A percentile compares a stretch with the other conserved stretches of the same genome.
Evolutionary conservation across 2,113 vertebrate species (phyloP).

Genomic region (Petrocephalus microphthalmus): DNA sequence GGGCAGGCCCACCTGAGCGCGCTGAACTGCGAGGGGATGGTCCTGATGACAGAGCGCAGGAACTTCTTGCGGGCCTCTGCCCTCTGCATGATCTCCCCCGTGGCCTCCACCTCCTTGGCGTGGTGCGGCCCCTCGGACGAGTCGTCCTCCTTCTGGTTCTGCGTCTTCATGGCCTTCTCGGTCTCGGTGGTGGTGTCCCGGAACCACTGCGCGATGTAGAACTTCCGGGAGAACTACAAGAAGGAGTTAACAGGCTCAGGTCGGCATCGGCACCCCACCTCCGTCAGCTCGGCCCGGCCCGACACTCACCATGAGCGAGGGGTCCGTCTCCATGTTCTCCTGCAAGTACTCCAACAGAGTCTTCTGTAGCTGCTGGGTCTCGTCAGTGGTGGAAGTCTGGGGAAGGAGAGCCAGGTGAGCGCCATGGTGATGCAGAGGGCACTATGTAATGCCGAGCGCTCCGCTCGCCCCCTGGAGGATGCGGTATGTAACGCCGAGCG

Average conservation of each 20-base stretch:
- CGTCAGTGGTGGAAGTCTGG: slow-evolving; percentile 67
- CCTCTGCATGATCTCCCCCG: slow-evolving; percentile 90
- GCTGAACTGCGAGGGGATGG: slow-evolving; percentile 77
- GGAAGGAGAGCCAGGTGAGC: background rate
- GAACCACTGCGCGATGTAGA: slow-evolving; percentile 96
- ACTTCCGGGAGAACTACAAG: slow-evolving; percentile 88
- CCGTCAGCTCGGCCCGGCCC: background rate
- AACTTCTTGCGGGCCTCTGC: slow-evolving; percentile 91
- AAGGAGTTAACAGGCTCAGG: background rate
- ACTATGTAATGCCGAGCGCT: background rate
- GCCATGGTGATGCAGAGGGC: background rate
- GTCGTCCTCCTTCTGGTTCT: slow-evolving; percentile 83
- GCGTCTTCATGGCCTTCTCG: slow-evolving; percentile 92
- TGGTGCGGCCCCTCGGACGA: slow-evolving; percentile 85
- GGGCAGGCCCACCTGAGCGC: slow-evolving; percentile 73
- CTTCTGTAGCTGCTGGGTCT: slow-evolving; percentile 94
- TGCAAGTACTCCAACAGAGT: slow-evolving; percentile 90
- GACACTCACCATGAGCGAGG: slow-evolving; percentile 80
- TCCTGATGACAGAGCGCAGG: slow-evolving; percentile 85
- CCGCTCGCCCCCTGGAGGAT: slow-evolving; percentile 78
- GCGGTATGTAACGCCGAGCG: too few species aligned
- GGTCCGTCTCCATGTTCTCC: slow-evolving; percentile 85
- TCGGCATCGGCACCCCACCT: background rate
- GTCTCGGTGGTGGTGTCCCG: slow-evolving; percentile 91
- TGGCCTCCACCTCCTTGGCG: slow-evolving; percentile 86